Conservation (phyloP, 2,113 vertebrate genomes). For the Larimichthys polyactis region DNA sequence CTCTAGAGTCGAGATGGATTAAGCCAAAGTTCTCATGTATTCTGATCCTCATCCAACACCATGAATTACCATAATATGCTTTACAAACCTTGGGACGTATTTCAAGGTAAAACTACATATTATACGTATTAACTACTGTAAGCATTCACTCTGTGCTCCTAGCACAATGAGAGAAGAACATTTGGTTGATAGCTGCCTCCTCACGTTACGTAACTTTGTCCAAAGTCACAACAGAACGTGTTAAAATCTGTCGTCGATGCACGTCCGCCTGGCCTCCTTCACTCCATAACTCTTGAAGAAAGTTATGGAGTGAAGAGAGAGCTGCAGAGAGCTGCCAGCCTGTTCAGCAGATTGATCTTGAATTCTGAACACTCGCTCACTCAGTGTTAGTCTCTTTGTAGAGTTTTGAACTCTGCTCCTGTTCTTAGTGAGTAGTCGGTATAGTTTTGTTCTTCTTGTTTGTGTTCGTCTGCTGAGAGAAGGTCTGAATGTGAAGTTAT, state of each 20-base stretch:
- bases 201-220: background rate
- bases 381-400: background rate
- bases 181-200: background rate
- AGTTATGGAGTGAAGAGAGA: background rate
- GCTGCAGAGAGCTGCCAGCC: conserved; percentile 10
- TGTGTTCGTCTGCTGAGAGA: background rate
- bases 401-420: background rate
- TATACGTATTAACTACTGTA: too few species aligned
- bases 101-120: too few species aligned
- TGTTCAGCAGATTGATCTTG: background rate
- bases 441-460: background rate
- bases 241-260: background rate
- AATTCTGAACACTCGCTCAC: background rate
- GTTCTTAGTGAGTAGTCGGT: background rate
- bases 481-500: background rate
- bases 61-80: too few species aligned
- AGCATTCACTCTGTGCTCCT: too few species aligned
- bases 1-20: background rate
- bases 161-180: too few species aligned
- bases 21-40: too few species aligned
- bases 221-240: background rate
- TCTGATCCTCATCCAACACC: too few species aligned
- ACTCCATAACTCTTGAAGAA: background rate
- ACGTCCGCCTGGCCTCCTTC: conserved; percentile 34
- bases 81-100: too few species aligned